Evolutionary conservation across 92 coral and sea anemone genomes (phyloP).

Genomic region (Paragorgia papillata): DNA sequence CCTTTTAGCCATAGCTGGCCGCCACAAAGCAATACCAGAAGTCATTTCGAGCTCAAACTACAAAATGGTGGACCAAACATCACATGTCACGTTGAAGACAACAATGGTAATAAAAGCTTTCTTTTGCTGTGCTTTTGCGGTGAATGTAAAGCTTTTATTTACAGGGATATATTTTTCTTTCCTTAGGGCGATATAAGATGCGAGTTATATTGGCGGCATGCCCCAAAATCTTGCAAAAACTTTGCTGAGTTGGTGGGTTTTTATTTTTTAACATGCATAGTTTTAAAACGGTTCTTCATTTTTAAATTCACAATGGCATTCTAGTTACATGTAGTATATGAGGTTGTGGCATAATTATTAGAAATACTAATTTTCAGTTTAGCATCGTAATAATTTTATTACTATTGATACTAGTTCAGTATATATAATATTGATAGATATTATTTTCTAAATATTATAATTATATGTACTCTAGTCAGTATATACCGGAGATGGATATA

Average conservation of each 20-base stretch:
- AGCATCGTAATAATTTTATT: neutral
- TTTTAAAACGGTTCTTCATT: no score
- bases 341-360: no score
- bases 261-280: neutral
- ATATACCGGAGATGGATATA: no score
- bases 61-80: constrained; percentile 17
- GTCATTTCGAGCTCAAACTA: neutral
- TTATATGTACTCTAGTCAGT: no score
- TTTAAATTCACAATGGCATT: no score
- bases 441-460: no score
- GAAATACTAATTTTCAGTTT: no score
- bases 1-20: no score
- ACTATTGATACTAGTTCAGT: neutral
- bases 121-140: neutral
- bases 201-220: constrained; percentile 91
- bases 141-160: neutral
- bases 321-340: no score
- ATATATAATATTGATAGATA: neutral
- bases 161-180: neutral
- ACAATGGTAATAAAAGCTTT: constrained; percentile 72
- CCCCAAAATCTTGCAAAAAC: constrained; percentile 88
- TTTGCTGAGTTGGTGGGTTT: constrained; percentile 84
- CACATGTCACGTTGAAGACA: constrained; percentile 64
- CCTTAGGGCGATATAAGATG: constrained; percentile 85
- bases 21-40: neutral